phyloP scores from a whole-genome alignment of 2,888 invertebrate genomes.

The Vandiemenella viatica region DNA sequence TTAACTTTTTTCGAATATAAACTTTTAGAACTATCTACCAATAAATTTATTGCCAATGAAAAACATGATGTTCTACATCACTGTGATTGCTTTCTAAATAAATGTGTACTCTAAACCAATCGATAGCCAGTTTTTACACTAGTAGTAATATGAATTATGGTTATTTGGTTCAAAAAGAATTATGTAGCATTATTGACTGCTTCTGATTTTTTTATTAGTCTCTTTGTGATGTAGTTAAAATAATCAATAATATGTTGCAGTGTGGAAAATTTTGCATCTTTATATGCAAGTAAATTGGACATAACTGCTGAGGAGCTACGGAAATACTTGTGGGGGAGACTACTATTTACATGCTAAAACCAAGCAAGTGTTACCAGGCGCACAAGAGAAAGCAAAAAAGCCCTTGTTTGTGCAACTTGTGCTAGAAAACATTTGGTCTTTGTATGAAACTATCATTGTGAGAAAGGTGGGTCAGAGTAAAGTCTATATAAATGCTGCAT shows the following conservation, averaged over 20 bases:
- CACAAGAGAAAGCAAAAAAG: constrained; percentile 81
- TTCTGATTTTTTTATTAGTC: constrained; percentile 21
- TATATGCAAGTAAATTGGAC: constrained; percentile 59
- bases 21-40: too few relatives aligned
- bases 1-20: too few relatives aligned
- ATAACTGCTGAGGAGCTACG: constrained; percentile 55
- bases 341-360: constrained; percentile 74
- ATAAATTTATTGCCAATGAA: too few relatives aligned
- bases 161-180: too few relatives aligned
- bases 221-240: constrained; percentile 15
- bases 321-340: constrained; percentile 87
- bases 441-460: constrained; percentile 70
- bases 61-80: too few relatives aligned
- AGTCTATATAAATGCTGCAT: background rate
- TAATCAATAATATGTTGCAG: constrained; percentile 32
- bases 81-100: too few relatives aligned
- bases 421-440: constrained; percentile 77
- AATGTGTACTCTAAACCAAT: too few relatives aligned
- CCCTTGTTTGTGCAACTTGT: constrained; percentile 86
- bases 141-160: too few relatives aligned
- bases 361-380: constrained; percentile 71
- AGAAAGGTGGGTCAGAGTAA: constrained; percentile 34
- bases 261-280: constrained; percentile 62
- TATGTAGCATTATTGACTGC: too few relatives aligned
- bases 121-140: too few relatives aligned